Percentiles rank a stretch among this genome's conserved stretches.
Conservation (phyloP, 2,797 vertebrate genomes). For the Sebastes iracundus region DNA sequence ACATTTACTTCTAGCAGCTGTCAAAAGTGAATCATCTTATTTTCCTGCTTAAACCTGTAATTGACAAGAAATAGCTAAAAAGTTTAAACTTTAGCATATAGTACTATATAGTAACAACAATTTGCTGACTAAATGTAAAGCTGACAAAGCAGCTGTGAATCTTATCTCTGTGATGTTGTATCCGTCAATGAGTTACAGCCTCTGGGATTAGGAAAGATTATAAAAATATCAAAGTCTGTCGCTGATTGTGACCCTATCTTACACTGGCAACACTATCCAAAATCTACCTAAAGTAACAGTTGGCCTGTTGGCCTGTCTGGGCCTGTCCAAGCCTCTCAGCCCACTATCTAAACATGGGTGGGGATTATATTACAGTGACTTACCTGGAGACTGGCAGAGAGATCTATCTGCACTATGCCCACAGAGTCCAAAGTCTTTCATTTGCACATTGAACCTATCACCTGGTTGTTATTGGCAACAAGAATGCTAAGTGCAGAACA, state of each 20-base stretch:
- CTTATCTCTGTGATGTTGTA: conserved; percentile 36
- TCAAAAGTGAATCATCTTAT: not conserved
- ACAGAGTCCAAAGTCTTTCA: conserved; percentile 70
- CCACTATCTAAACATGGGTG: conserved; percentile 75
- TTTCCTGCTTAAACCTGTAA: not conserved
- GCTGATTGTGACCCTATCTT: not conserved
- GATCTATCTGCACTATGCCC: conserved; percentile 19
- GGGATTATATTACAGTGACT: conserved; percentile 45
- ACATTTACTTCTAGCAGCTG: not conserved
- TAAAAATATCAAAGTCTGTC: conserved; percentile 10
- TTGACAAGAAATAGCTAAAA: not conserved
- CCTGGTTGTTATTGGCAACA: conserved; percentile 53
- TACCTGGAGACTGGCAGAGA: conserved; percentile 16
- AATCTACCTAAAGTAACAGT: conserved; percentile 6
- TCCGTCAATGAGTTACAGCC: conserved; percentile 37
- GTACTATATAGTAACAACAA: not conserved
- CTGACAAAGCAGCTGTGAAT: conserved; percentile 10
- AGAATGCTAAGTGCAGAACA: conserved; percentile 16
- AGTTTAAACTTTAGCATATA: not conserved
- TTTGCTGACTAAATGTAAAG: not conserved
- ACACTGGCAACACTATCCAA: not conserved
- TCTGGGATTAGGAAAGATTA: not conserved
- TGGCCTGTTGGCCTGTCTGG: not conserved
- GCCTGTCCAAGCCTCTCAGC: conserved; percentile 1
- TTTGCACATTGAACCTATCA: conserved; percentile 63